A percentile compares a stretch with the other conserved stretches of the same genome.
phyloP scores from a whole-genome alignment of 2,113 vertebrate species.

The Forbesichthys papilliferus region DNA sequence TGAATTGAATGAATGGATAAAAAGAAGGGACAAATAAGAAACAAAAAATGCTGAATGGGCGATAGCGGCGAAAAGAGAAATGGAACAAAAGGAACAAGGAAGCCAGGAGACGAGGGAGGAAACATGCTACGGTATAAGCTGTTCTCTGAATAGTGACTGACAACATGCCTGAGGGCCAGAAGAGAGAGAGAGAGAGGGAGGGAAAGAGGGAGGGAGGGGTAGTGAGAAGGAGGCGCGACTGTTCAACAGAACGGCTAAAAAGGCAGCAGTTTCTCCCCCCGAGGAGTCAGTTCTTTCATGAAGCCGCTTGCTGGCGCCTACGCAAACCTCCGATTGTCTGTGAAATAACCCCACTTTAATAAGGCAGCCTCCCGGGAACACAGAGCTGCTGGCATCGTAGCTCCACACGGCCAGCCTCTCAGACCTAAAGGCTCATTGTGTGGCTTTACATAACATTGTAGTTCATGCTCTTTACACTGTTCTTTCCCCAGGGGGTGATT shows the following conservation, averaged over 20 bases:
- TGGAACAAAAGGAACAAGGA: slow-evolving; percentile 1
- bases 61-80: background rate
- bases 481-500: background rate
- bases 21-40: too few relatives aligned
- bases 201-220: slow-evolving; percentile 46
- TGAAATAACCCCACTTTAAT: slow-evolving; percentile 79
- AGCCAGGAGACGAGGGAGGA: slow-evolving; percentile 23
- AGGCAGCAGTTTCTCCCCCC: slow-evolving; percentile 78
- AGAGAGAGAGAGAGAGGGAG: slow-evolving; percentile 4
- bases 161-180: slow-evolving; percentile 55
- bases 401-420: slow-evolving; percentile 18
- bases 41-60: too few relatives aligned
- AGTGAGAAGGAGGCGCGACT: slow-evolving; percentile 11
- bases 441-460: background rate
- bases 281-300: slow-evolving; percentile 79
- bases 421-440: slow-evolving; percentile 25
- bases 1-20: too few relatives aligned
- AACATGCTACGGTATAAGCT: slow-evolving; percentile 2
- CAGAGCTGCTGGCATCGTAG: slow-evolving; percentile 29
- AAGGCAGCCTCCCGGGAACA: slow-evolving; percentile 73
- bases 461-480: background rate
- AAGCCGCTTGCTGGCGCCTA: slow-evolving; percentile 80
- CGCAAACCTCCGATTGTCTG: slow-evolving; percentile 82
- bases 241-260: slow-evolving; percentile 59
- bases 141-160: slow-evolving; percentile 57